Percentiles rank a stretch among this genome's conserved stretches.
phyloP scores from a whole-genome alignment of 2,797 vertebrate genomes.

The Prunella strophiata region DNA sequence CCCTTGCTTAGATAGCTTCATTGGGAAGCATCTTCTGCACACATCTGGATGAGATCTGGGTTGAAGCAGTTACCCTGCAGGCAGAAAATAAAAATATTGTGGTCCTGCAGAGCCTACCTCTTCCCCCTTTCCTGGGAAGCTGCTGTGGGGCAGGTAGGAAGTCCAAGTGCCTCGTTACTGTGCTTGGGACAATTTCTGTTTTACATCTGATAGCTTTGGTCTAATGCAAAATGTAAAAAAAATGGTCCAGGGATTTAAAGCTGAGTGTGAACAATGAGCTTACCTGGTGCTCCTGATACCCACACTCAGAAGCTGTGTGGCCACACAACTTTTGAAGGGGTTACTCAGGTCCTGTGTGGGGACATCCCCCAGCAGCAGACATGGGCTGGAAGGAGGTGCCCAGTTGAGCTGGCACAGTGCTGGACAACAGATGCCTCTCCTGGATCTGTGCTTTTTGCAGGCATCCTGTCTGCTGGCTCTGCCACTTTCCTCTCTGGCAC shows the following conservation, averaged over 20 bases:
- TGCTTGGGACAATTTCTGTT: background rate
- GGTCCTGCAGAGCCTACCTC: background rate
- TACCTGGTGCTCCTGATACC: background rate
- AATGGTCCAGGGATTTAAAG: background rate
- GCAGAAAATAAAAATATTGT: background rate
- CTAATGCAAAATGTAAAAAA: background rate
- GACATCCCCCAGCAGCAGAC: background rate
- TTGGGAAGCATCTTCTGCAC: background rate
- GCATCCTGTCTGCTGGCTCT: background rate
- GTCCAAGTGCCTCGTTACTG: background rate
- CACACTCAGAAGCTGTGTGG: background rate
- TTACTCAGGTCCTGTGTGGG: background rate
- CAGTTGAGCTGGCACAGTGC: rapidly evolving
- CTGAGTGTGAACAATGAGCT: background rate
- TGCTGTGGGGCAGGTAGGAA: background rate
- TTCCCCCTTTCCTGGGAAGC: background rate
- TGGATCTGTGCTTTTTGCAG: background rate
- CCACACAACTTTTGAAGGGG: background rate
- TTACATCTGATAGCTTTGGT: background rate
- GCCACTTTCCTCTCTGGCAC: background rate
- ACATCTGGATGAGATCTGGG: background rate
- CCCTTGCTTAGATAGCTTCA: background rate
- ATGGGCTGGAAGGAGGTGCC: background rate
- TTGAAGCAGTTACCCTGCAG: background rate
- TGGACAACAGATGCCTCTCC: background rate